A percentile compares a stretch with the other conserved stretches of the same genome.
Evolutionary conservation across 2,113 vertebrate species (phyloP).

Genomic region (Carassius carassius): DNA sequence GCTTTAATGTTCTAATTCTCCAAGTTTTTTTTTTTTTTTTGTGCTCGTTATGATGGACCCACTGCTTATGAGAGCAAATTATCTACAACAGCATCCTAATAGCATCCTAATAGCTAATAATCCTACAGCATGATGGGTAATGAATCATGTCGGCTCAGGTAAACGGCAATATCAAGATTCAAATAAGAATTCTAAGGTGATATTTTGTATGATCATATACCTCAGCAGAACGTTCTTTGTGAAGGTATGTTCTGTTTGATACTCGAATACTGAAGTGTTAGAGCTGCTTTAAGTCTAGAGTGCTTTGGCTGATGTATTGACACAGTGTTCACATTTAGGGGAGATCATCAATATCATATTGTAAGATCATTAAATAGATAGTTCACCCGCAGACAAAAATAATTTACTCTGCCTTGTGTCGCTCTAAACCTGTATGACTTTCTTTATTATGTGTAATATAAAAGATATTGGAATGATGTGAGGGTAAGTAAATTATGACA

Average conservation of each 20-base stretch:
- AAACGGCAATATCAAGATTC: slow-evolving; percentile 3
- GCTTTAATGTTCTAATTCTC: not conserved
- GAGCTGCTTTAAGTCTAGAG: not conserved
- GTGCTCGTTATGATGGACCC: not conserved
- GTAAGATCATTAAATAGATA: not conserved
- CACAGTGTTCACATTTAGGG: not conserved
- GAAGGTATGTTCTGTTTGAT: not conserved
- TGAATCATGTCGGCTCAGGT: not conserved
- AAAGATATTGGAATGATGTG: not conserved
- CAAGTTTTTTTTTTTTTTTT: not conserved
- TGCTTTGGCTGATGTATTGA: not conserved
- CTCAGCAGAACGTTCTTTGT: slow-evolving; percentile 5
- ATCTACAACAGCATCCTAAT: not conserved
- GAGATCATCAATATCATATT: not conserved
- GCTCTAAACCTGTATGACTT: not conserved
- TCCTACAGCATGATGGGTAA: not conserved
- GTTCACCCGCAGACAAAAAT: not conserved
- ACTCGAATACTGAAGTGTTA: not conserved
- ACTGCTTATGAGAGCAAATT: not conserved
- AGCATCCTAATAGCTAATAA: not conserved
- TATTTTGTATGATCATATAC: not conserved
- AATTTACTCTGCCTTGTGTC: not conserved
- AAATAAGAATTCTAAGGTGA: not conserved
- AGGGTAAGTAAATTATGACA: not conserved
- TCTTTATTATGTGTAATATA: not conserved